A percentile compares a stretch with the other conserved stretches of the same genome.
phyloP scores from a whole-genome alignment of 2,797 vertebrate species.

The Malacoraja senta region DNA sequence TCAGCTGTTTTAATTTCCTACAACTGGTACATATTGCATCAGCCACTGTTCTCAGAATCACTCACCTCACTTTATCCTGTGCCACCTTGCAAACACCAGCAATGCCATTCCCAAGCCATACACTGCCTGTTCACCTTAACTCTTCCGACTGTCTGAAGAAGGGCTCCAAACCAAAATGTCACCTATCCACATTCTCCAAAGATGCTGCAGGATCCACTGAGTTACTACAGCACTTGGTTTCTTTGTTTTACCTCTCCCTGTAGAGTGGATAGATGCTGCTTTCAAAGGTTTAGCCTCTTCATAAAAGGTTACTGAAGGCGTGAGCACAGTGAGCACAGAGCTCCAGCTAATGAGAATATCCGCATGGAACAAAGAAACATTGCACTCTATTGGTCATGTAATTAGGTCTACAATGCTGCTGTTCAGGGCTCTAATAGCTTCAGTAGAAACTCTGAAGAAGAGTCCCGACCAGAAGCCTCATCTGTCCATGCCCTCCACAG shows the following conservation, averaged over 20 bases:
- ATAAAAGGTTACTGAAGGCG: neutral
- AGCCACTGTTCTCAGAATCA: neutral
- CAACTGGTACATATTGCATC: neutral
- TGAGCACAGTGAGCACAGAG: neutral
- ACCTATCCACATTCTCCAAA: too few relatives aligned
- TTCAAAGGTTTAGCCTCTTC: neutral
- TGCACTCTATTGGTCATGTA: neutral
- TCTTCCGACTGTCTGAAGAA: neutral
- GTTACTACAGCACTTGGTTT: too few relatives aligned
- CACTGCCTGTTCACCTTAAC: neutral
- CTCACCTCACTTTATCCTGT: neutral
- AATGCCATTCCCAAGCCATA: neutral
- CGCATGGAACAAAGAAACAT: neutral
- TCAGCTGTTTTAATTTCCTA: neutral
- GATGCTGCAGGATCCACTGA: too few relatives aligned
- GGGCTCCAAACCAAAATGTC: too few relatives aligned
- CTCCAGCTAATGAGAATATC: neutral
- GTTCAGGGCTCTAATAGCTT: neutral
- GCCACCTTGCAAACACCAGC: neutral
- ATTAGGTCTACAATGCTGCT: neutral
- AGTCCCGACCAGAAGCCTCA: too few relatives aligned
- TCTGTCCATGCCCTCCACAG: too few relatives aligned
- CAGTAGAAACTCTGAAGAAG: too few relatives aligned
- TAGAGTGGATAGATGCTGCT: neutral
- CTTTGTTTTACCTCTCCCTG: neutral